phyloP scores from a whole-genome alignment of 1,140 invertebrate genomes.

The Drosophila yakuba region DNA sequence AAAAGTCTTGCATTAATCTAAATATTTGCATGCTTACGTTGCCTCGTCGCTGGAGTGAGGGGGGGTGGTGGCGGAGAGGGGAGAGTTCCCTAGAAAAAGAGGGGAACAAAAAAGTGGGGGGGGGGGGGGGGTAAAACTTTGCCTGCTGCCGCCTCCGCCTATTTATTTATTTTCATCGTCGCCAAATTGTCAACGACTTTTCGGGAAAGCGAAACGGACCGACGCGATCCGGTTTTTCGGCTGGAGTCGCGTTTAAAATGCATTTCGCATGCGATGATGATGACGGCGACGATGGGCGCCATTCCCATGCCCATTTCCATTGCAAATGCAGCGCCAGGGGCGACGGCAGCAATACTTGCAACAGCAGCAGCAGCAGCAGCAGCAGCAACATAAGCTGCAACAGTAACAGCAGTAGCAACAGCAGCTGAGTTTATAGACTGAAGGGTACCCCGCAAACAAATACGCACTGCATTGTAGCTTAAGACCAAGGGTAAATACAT shows the following conservation, averaged over 20 bases:
- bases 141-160: slow-evolving; percentile 34
- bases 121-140: slow-evolving; percentile 17
- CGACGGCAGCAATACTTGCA: slow-evolving; percentile 6
- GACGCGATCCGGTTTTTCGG: slow-evolving; percentile 40
- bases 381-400: slow-evolving; percentile 19
- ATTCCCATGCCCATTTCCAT: slow-evolving; percentile 63
- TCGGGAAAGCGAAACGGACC: slow-evolving; percentile 25
- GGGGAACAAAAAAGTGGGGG: background rate
- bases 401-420: slow-evolving; percentile 5
- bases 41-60: background rate
- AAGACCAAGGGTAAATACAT: too few species aligned
- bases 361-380: slow-evolving; percentile 50
- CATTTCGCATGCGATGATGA: slow-evolving; percentile 73
- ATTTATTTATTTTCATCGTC: slow-evolving; percentile 78
- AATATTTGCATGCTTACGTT: slow-evolving; percentile 78
- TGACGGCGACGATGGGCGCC: slow-evolving; percentile 19
- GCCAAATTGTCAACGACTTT: slow-evolving; percentile 76
- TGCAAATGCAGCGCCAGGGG: slow-evolving; percentile 64
- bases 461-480: background rate
- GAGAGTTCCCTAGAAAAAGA: background rate
- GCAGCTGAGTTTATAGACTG: background rate
- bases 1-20: slow-evolving; percentile 83
- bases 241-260: slow-evolving; percentile 73
- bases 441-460: background rate
- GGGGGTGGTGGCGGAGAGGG: background rate